Evolutionary conservation across 2,888 invertebrate genomes (phyloP).

Genomic region (Julus scanicus): DNA sequence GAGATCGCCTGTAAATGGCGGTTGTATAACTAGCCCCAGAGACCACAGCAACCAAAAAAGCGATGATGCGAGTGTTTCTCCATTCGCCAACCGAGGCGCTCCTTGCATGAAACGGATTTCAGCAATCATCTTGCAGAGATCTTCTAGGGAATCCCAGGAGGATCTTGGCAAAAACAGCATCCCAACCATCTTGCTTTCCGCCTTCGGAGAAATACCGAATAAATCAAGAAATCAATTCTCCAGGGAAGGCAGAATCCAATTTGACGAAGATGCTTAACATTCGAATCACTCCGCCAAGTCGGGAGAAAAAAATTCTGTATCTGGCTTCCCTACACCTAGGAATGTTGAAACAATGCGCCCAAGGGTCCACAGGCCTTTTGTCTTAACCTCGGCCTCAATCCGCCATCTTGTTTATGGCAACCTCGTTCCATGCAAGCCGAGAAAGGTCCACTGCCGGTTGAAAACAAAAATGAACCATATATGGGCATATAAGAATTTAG

Average conservation of each 20-base stretch:
- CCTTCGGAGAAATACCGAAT: constrained; percentile 12
- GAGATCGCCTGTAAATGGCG: neutral
- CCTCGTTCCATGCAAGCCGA: neutral
- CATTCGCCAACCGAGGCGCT: neutral
- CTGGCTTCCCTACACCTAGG: no score
- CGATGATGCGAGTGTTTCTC: neutral
- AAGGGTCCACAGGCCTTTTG: neutral
- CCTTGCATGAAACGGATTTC: constrained; percentile 12
- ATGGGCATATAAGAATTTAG: no score
- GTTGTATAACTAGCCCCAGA: neutral
- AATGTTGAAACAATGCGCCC: neutral
- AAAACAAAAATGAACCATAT: no score
- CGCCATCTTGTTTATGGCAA: neutral
- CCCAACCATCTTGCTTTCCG: constrained; percentile 29
- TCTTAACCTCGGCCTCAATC: neutral
- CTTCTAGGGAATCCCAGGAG: neutral
- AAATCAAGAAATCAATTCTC: constrained; percentile 35
- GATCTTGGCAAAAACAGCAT: constrained; percentile 16
- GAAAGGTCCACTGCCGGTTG: no score
- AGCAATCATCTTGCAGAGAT: constrained; percentile 21
- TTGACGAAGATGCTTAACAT: constrained; percentile 28
- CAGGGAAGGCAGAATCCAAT: neutral
- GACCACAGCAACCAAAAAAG: neutral
- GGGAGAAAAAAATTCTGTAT: no score
- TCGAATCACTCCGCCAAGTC: constrained; percentile 24